Evolutionary conservation across 2,888 invertebrate genomes (phyloP), one percentile per base, ranked within the genome.

Genomic region (Deilephila elpenor): DNA sequence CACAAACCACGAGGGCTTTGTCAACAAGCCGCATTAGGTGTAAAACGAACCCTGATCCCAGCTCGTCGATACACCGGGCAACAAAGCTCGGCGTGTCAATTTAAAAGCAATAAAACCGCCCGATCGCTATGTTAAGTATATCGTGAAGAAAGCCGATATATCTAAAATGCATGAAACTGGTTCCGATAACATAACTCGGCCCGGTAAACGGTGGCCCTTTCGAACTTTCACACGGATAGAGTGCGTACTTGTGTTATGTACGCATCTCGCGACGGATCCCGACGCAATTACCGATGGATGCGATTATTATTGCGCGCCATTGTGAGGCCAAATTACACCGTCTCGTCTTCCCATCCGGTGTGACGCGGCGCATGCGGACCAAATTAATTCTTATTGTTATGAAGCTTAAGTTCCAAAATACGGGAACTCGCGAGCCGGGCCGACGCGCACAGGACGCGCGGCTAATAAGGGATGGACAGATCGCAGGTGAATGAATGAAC

Each of bases 311-410:
- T 91, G 89, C 89, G 89, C 87, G 86, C 90, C 88, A 93, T 93
- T 93, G 93, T 93, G 89, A 90, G 87, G 86, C 91, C 91, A 90
- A 93, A 93, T 91, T 92, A 91, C 91, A 89, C 88, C 93, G 89
- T 92, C 93, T 93, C 93, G 86, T 87, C 91, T 93, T 92, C 91
- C 92, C 93, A 93, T 93, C 93, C 94, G 92, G 93, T 87, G 82
- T 84, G 81, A 80, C 44, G 78, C 32, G 67, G 71, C 59, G 74
- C 71, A 73, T 61, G 51, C 73, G 56, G 71, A 53, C 61, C 34
- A 73, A 73, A 73, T 20, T 73, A 20, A 37, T 19, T 82, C 86
- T 84, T 88, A 84, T 78, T 72, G 75, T 25, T 19, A 25, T 14
- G 25, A 6, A 20, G 37, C 14, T 60, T 37, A 71, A 25, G 67